Conservation (phyloP, 2,797 vertebrate genomes). For the Hoplostethus mediterraneus region DNA sequence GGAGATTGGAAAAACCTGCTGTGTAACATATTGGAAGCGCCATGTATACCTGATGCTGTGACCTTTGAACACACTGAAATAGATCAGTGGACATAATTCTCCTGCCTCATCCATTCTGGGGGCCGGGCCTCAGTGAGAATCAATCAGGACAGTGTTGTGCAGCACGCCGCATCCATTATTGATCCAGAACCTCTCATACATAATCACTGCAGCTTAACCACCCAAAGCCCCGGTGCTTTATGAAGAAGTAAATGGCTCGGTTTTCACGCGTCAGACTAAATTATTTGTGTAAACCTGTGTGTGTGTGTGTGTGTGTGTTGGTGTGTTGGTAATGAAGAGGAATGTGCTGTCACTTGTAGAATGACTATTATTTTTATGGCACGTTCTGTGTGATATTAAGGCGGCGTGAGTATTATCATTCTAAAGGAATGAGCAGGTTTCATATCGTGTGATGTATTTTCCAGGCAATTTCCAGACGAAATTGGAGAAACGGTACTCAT, state of each 20-base stretch:
- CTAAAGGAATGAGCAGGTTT: conserved; percentile 10
- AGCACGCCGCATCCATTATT: conserved; percentile 77
- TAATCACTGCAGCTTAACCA: conserved; percentile 82
- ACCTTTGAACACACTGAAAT: conserved; percentile 67
- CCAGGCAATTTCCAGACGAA: conserved; percentile 13
- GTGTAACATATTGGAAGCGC: conserved; percentile 12
- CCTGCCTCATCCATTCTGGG: conserved; percentile 62
- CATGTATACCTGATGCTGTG: conserved; percentile 45
- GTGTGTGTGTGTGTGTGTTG: conserved; percentile 16
- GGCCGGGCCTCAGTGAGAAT: conserved; percentile 64
- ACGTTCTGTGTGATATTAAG: conserved; percentile 17
- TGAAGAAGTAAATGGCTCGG: conserved; percentile 73
- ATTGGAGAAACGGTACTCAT: not conserved
- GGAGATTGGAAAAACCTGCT: not conserved
- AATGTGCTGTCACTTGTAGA: conserved; percentile 50
- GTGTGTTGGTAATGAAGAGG: conserved; percentile 53
- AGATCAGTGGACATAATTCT: conserved; percentile 69
- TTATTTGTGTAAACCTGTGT: conserved; percentile 46
- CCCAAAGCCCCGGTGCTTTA: conserved; percentile 61
- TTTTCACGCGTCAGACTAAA: conserved; percentile 54
- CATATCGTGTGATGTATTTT: conserved; percentile 5
- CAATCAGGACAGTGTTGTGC: conserved; percentile 76
- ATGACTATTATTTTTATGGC: conserved; percentile 32
- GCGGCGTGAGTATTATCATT: conserved; percentile 3
- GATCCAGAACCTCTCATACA: conserved; percentile 77